A percentile compares a stretch with the other conserved stretches of the same genome.
Conservation (phyloP, 2,888 invertebrate species). For the Leptinotarsa juncta region DNA sequence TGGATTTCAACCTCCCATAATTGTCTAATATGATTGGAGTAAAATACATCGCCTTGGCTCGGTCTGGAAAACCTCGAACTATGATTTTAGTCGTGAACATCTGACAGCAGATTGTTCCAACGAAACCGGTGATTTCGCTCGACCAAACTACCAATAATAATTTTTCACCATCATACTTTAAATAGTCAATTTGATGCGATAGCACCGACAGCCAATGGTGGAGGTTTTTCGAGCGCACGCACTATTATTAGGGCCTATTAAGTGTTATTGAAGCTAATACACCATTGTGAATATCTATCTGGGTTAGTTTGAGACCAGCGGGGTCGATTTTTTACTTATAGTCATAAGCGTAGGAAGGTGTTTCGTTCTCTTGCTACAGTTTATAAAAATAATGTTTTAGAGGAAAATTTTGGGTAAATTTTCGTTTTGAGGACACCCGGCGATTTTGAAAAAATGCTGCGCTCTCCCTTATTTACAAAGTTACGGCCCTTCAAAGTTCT, state of each 20-base stretch:
- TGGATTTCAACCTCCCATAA: constrained; percentile 1
- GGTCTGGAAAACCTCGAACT: constrained; percentile 54
- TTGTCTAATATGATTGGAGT: constrained; percentile 8
- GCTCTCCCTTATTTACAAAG: no score
- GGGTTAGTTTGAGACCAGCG: constrained; percentile 47
- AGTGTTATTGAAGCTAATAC: constrained; percentile 66
- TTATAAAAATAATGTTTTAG: no score
- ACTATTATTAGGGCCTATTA: constrained; percentile 67
- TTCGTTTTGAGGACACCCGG: no score
- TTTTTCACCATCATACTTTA: constrained; percentile 66
- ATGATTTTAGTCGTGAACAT: constrained; percentile 62
- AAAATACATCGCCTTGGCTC: constrained; percentile 40
- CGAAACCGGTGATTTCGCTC: constrained; percentile 62
- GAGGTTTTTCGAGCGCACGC: constrained; percentile 60
- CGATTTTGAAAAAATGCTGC: no score
- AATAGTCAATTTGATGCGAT: constrained; percentile 66
- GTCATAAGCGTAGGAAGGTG: neutral
- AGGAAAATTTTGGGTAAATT: no score
- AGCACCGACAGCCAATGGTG: constrained; percentile 62
- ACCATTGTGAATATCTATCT: constrained; percentile 61
- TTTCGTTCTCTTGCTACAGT: neutral
- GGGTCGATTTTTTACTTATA: constrained; percentile 23
- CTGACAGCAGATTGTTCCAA: constrained; percentile 54
- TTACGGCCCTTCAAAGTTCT: no score
- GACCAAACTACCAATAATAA: constrained; percentile 65